A percentile compares a stretch with the other conserved stretches of the same genome.
phyloP scores from a whole-genome alignment of 2,888 invertebrate species.

The Perithous albicinctus region DNA sequence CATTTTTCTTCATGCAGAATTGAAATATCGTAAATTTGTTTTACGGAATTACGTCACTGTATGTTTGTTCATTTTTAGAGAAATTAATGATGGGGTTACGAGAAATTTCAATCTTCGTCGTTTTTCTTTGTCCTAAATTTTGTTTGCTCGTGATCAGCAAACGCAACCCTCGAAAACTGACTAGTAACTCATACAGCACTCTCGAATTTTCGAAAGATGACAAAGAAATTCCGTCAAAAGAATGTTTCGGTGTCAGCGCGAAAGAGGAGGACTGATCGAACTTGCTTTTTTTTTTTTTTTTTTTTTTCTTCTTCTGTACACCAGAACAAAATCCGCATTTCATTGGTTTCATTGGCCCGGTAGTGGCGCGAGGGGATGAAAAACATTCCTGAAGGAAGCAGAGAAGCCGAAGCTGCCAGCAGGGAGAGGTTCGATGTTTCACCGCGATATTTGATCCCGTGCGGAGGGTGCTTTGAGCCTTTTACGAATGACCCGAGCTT shows the following conservation, averaged over 20 bases:
- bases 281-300: no score
- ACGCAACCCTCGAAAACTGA: not conserved
- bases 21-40: no score
- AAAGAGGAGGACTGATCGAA: conserved; percentile 5
- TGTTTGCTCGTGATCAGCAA: not conserved
- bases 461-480: conserved; percentile 19
- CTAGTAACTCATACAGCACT: not conserved
- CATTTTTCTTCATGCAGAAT: no score
- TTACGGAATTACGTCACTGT: not conserved
- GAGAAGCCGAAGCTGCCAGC: not conserved
- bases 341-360: conserved; percentile 31
- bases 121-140: not conserved
- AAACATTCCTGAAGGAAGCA: conserved; percentile 41
- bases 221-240: conserved; percentile 20
- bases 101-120: not conserved
- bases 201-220: conserved; percentile 15
- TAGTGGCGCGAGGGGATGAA: not conserved
- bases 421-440: not conserved
- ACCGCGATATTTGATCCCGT: conserved; percentile 34
- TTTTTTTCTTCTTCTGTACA: conserved; percentile 10
- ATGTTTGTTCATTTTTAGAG: not conserved
- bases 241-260: not conserved
- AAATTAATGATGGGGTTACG: not conserved
- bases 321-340: not conserved
- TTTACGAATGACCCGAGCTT: conserved; percentile 34